These are phyloP conservation scores for Uromys caudimaculatus DNA, from an alignment of 2,797 vertebrate species.

Conservation along the genomic window DNA sequence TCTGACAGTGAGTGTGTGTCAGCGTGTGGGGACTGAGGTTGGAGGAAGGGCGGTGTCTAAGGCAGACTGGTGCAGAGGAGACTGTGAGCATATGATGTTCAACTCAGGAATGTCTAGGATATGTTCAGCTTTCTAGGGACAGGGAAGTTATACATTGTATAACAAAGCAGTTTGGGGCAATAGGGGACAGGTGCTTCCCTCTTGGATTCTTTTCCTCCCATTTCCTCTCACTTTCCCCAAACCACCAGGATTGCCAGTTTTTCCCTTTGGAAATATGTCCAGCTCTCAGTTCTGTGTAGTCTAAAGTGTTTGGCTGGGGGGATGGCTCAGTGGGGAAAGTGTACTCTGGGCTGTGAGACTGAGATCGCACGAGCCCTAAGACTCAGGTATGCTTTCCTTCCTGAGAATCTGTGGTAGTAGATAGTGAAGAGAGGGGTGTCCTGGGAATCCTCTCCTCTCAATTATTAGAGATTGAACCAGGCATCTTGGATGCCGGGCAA, in stretches of 20 bases:
- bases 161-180: background rate
- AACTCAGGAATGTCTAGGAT: background rate
- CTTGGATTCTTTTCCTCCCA: background rate
- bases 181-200: background rate
- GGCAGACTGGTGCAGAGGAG: background rate
- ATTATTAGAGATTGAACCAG: background rate
- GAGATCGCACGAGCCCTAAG: background rate
- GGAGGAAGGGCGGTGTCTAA: background rate
- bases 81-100: background rate
- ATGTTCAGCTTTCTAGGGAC: background rate
- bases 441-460: background rate
- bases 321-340: background rate
- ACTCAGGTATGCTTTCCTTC: background rate
- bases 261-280: background rate
- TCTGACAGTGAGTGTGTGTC: background rate
- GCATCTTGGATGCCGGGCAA: no score
- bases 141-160: background rate
- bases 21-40: background rate
- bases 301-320: background rate
- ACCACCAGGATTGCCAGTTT: background rate
- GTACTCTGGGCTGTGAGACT: background rate
- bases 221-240: background rate
- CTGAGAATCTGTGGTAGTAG: background rate
- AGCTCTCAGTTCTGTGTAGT: background rate
- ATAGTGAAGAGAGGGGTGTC: background rate